Evolutionary conservation across 2,888 invertebrate genomes (phyloP).

Genomic region (Nemoura dubitans): DNA sequence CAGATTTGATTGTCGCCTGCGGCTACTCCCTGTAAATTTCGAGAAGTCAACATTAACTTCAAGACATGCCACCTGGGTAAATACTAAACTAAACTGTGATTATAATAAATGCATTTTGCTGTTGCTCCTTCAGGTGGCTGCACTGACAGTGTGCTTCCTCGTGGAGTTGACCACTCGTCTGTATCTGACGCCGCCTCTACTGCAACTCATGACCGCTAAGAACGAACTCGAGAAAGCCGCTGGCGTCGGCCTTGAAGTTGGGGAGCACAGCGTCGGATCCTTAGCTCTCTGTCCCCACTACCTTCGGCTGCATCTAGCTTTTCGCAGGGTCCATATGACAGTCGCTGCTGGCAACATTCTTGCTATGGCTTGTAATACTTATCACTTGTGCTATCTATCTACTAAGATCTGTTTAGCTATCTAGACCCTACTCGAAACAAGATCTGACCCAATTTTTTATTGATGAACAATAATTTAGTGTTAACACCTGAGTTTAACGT

Average conservation of each 20-base stretch:
- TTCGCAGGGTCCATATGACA: conserved; percentile 78
- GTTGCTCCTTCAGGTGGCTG: conserved; percentile 65
- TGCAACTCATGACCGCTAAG: conserved; percentile 77
- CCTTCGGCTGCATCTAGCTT: conserved; percentile 75
- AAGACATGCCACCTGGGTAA: no score
- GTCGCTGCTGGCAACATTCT: conserved; percentile 84
- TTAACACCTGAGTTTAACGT: neutral
- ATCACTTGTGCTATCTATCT: conserved; percentile 74
- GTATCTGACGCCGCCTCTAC: conserved; percentile 77
- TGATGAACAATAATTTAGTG: neutral
- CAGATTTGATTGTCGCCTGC: no score
- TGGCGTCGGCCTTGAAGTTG: conserved; percentile 82
- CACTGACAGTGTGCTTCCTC: conserved; percentile 73
- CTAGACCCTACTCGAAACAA: conserved; percentile 20
- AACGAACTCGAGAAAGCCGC: conserved; percentile 78
- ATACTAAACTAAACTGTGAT: no score
- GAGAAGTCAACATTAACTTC: no score
- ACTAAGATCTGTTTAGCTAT: conserved; percentile 58
- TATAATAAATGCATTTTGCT: neutral
- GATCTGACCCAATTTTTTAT: neutral
- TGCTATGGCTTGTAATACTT: conserved; percentile 71
- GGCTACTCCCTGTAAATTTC: no score
- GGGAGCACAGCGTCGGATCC: conserved; percentile 74
- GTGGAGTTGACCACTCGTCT: conserved; percentile 81
- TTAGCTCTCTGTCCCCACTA: conserved; percentile 83